These are phyloP conservation scores for Hirudinaria manillensis DNA, from an alignment of 2,888 invertebrate species.

Conservation along the genomic window DNA sequence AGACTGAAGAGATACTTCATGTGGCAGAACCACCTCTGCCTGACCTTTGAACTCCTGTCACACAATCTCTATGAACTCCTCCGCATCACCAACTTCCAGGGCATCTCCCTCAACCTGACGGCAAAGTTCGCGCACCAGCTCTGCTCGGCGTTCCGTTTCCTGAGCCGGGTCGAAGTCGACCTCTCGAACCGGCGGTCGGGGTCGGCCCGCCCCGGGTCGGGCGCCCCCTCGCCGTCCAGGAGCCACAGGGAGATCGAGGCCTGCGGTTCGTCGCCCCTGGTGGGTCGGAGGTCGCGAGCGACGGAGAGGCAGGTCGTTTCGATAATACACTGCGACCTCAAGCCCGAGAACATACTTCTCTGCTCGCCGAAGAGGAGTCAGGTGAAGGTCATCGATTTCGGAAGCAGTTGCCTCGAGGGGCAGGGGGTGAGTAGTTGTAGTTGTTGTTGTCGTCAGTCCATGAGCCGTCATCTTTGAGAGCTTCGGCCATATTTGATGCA, in stretches of 20 bases:
- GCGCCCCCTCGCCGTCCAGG: neutral
- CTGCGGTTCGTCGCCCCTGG: neutral
- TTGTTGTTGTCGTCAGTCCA: constrained; percentile 86
- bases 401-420: constrained; percentile 97
- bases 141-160: constrained; percentile 96
- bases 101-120: constrained; percentile 97
- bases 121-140: constrained; percentile 99
- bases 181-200: constrained; percentile 43
- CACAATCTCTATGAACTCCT: constrained; percentile 98
- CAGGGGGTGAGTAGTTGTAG: constrained; percentile 77
- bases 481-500: too few species aligned
- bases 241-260: neutral
- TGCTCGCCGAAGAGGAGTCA: constrained; percentile 99
- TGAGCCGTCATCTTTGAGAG: constrained; percentile 68
- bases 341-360: constrained; percentile 98
- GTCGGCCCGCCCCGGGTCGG: neutral
- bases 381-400: constrained; percentile 99
- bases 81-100: constrained; percentile 98
- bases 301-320: constrained; percentile 61
- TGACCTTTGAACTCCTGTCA: constrained; percentile 98
- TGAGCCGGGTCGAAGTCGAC: constrained; percentile 97
- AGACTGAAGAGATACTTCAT: constrained; percentile 98
- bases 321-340: constrained; percentile 70
- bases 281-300: neutral
- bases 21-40: constrained; percentile 95